Conservation (phyloP, 2,113 vertebrate species). For the Psittacula cyanocephala region DNA sequence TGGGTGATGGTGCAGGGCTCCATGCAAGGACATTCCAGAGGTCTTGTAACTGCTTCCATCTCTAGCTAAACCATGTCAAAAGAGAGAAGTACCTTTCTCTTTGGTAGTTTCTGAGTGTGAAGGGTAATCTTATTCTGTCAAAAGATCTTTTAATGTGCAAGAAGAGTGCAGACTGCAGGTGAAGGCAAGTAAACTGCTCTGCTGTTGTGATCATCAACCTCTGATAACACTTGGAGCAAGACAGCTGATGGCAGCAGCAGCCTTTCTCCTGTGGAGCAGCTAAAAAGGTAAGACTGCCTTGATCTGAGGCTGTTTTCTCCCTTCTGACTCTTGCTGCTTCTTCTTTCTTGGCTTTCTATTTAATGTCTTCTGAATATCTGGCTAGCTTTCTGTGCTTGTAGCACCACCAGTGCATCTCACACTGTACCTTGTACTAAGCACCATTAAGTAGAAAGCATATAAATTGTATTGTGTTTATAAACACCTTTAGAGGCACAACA, state of each 20-base stretch:
- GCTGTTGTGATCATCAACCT: neutral
- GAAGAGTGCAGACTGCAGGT: neutral
- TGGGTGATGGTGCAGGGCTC: neutral
- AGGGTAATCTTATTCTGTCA: neutral
- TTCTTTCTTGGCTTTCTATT: neutral
- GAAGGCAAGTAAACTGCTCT: neutral
- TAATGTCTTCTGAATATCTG: neutral
- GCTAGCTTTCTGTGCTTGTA: neutral
- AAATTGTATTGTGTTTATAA: neutral
- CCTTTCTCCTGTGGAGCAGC: neutral
- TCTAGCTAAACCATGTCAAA: neutral
- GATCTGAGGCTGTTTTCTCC: neutral
- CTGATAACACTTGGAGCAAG: neutral
- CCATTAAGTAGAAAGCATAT: fast-evolving
- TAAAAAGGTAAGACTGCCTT: neutral
- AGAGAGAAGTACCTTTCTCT: neutral
- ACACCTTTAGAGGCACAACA: neutral
- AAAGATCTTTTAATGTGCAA: neutral
- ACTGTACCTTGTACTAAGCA: fast-evolving
- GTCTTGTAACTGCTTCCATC: neutral
- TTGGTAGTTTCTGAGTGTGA: neutral
- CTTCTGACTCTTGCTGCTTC: neutral
- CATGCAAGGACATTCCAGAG: neutral
- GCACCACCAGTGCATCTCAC: neutral
- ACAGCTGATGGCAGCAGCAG: neutral